Percentiles rank a stretch among this genome's conserved stretches.
Evolutionary conservation across 2,797 vertebrate genomes (phyloP).

Genomic region (Cercopithecus petaurista): DNA sequence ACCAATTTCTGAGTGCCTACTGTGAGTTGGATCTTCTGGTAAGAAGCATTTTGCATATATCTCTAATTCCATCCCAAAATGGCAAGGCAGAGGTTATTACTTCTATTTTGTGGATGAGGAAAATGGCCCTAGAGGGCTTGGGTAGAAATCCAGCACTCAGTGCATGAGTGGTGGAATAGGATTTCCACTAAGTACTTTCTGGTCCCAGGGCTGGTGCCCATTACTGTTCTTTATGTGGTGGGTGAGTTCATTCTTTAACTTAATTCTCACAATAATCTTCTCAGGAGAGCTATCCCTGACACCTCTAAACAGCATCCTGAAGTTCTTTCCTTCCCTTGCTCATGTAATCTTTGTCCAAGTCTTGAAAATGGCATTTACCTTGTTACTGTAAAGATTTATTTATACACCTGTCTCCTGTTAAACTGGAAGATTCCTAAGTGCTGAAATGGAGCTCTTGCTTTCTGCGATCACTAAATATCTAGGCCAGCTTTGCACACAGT

Average conservation of each 20-base stretch:
- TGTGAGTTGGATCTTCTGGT: not conserved
- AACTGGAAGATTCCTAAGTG: not conserved
- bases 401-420: not conserved
- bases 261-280: slow-evolving; percentile 25
- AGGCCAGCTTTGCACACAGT: not conserved
- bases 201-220: not conserved
- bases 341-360: not conserved
- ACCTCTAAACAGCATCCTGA: not conserved
- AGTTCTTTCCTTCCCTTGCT: not conserved
- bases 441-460: not conserved
- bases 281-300: not conserved
- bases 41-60: not conserved
- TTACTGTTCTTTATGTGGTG: not conserved
- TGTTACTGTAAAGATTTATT: not conserved
- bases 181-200: slow-evolving; percentile 48
- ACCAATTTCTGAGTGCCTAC: not conserved
- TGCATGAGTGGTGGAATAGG: not conserved
- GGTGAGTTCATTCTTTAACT: slow-evolving; percentile 41
- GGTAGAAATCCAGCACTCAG: not conserved
- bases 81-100: not conserved
- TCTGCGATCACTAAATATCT: not conserved
- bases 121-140: not conserved
- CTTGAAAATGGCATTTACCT: slow-evolving; percentile 33
- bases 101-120: slow-evolving; percentile 14
- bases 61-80: not conserved